Evolutionary conservation across 2,797 vertebrate genomes (phyloP), one percentile per base, ranked within the genome.

Genomic region (Loris lydekkerianus): DNA sequence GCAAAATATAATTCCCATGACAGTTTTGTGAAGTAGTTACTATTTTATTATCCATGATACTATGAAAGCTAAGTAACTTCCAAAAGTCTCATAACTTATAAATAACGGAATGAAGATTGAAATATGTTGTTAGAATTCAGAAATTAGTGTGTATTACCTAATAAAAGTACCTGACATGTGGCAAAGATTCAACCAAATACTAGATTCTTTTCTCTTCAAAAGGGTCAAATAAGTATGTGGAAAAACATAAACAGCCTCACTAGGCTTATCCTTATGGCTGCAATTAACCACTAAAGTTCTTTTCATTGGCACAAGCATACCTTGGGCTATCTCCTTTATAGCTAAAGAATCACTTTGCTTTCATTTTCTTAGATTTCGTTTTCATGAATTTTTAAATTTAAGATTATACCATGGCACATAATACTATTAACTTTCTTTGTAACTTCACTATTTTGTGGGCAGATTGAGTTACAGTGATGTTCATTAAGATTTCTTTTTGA

Each of bases 401-500:
- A 77, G 31, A 25, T 84, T 75, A 67, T 7, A 56, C 75, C 49
- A 25, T 72, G 65, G 25, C 20, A 18, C 20, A 18, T 85, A 27
- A 73, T 87, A 34, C 18, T 95, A 67, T 93, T 67, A 76, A 46
- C 29, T 92, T 78, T 86, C 43, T 58, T n/a, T 78, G 15, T 86
- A 72, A 67, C 82, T 89, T 89, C 31, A 46, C 6, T 87, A 0
- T 75, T 91, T 91, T 6, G 14, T 60, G 78, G 43, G 60, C 70
- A 91, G 27, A 18, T 67, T 94, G n/a, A 77, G 61, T 49, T 81
- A 43, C n/a, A 5, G 34, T 73, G 76, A 11, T 87, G 58, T 10
- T 96, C 75, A 82, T 17, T 78, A 73, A 87, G 83, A 14, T 72
- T 93, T 96, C 2, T 4, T 89, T 91, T 92, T 75, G 58, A 91